Base-by-base conservation (phyloP, 1,140 invertebrate genomes). In the Solenopsis invicta region DNA sequence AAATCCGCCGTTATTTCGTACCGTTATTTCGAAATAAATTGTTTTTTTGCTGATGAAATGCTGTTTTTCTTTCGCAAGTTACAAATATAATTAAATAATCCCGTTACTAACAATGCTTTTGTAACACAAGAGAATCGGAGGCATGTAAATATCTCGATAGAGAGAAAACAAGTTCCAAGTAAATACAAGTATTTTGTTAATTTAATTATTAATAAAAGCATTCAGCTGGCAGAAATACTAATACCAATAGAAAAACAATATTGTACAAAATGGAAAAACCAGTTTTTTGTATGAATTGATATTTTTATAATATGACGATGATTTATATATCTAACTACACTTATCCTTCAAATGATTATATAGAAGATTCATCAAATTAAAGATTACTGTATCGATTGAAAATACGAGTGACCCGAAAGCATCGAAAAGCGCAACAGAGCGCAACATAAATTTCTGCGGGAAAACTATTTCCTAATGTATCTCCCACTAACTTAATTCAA, bases 381-480 rank as follows among this genome's bases (percentile, higher is more conserved):
- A 59, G 34, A 66, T 10, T 8, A 8, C 18, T 48, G 18, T 21
- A 34, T 2, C 5, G 52, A 88, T 72, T 12, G 64, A 37, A 84
- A 78, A 84, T 74, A 62, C 64, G 71, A 77, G 78, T 85, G 66
- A 89, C 29, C 91, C 77, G n/a, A n/a, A 82, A 71, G 6, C 34
- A 48, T 62, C 76, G 78, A 91, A 91, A 91, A 89, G 69, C 82
- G 67, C 45, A 62, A 69, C 24, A 45, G 16, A 74, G 61, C n/a
- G n/a, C n/a, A n/a, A n/a, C n/a, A 72, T 67, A 86, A 90, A 88
- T 91, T 92, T 91, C 61, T 84, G 66, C 88, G 85, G 75, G 72
- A 81, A 89, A 92, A 92, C 69, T 86, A 77, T 89, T 87, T 87
- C 77, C 77, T 91, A 91, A 90, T 91, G 80, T 74, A 89, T 61